Evolutionary conservation across 2,113 vertebrate genomes (phyloP), one percentile per base, ranked within the genome.

Genomic region (Neomonachus schauinslandi): DNA sequence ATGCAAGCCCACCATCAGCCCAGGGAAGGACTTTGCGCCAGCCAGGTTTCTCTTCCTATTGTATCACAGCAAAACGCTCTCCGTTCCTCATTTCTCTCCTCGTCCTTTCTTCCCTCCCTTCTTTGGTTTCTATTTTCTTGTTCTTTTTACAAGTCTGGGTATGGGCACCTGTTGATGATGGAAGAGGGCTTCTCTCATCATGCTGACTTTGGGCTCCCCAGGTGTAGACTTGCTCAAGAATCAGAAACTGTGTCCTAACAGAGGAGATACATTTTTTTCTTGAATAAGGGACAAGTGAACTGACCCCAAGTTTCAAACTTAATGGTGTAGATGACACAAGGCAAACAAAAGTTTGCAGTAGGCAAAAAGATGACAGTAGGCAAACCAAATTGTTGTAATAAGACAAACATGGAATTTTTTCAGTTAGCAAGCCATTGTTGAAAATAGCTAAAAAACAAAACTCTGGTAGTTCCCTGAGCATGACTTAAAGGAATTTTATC

Each of bases 321-420:
- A 96, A 93, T 13, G 15, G 55, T 59, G 4, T 36, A 71, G 55
- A 63, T n/a, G 80, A 76, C 28, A 84, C 57, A 19, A 65, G 28
- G 28, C 61, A 63, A 63, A 63, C 61, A 31, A 2, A 63, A 63
- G 61, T 63, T 14, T 63, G 61, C 12, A 63, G 26, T 3, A 65
- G 63, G 28, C 28, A 6, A 16, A 65, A 65, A 33, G 63, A 65
- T 6, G 13, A 33, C 51, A 5, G 0, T 39, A 51, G 59, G 31
- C 79, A 67, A 59, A 81, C 14, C 65, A 69, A 36, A 71, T 46
- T 28, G 13, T 97, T 97, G 97, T 85, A 84, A 74, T 74, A 77
- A 22, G n/a, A 72, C 61, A 94, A 63, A 80, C 1, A 21, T 4
- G 1, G 31, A 1, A 26, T 10, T 51, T 24, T 4, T 57, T 36